Evolutionary conservation across 2,888 invertebrate species (phyloP).

Genomic region (Ametastegia equiseti): DNA sequence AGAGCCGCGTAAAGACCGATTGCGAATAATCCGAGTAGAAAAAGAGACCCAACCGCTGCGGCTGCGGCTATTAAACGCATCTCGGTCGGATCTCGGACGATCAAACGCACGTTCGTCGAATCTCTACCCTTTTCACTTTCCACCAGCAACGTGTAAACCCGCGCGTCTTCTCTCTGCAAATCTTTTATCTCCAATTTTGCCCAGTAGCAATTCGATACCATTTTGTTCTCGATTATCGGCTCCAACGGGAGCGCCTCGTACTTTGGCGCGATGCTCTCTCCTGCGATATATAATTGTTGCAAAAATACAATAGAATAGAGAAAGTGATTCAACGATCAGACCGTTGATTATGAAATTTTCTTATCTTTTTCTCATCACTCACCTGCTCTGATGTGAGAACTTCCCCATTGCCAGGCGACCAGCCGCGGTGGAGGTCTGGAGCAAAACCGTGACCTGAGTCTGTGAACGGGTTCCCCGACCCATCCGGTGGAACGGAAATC

Average conservation of each 20-base stretch:
- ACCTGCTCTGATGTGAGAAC: slow-evolving; percentile 72
- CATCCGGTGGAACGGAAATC: slow-evolving; percentile 71
- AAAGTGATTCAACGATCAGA: too few species aligned
- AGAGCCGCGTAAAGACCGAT: slow-evolving; percentile 66
- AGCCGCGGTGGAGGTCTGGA: slow-evolving; percentile 84
- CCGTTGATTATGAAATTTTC: not conserved
- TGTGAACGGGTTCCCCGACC: slow-evolving; percentile 70
- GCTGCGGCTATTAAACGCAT: slow-evolving; percentile 70
- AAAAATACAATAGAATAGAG: too few species aligned
- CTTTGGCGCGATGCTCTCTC: slow-evolving; percentile 71
- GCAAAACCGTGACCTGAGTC: slow-evolving; percentile 70
- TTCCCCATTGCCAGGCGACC: slow-evolving; percentile 94
- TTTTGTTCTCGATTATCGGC: slow-evolving; percentile 70
- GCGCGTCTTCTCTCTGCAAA: slow-evolving; percentile 87
- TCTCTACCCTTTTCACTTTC: slow-evolving; percentile 93
- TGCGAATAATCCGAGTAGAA: slow-evolving; percentile 67
- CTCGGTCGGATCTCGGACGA: slow-evolving; percentile 71
- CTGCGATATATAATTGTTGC: too few species aligned
- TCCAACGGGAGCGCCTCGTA: slow-evolving; percentile 72
- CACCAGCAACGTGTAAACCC: slow-evolving; percentile 91
- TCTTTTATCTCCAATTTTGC: slow-evolving; percentile 88
- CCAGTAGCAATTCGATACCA: slow-evolving; percentile 84
- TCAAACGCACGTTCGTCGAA: slow-evolving; percentile 69
- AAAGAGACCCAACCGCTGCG: slow-evolving; percentile 66
- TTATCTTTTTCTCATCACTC: slow-evolving; percentile 32